Base-by-base conservation (phyloP, 2,797 vertebrate genomes). In the Platyrinchus mystaceus region DNA sequence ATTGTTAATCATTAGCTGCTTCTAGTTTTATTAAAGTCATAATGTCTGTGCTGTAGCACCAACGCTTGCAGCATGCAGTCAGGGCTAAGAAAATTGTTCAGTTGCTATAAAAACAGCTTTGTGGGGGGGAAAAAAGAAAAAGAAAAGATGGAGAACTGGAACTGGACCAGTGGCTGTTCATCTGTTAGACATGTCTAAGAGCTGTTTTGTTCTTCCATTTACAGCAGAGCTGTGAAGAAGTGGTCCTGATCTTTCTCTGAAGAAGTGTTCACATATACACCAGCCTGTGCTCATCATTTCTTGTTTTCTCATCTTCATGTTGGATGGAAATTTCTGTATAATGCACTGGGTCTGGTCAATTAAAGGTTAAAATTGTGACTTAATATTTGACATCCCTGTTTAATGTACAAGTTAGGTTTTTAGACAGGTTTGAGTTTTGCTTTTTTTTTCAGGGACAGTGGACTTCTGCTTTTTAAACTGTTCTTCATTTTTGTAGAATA, bases 1-100 rank as follows among this genome's bases (percentile, higher is more conserved):
- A 97, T 98, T 97, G 96, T 98, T 96, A 97, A 63, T 97, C 96
- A 94, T 97, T 97, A 97, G 92, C 94, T 96, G 97, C 95, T 97
- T 94, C 97, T 96, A 88, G 83, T 96, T 97, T 97, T 97, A 97
- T 97, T 97, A 95, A 97, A 95, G 92, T 93, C 63, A 69, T 93
- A 85, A 92, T 80, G 87, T 94, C 92, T 37, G 0, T 91, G 94
- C 81, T 84, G 44, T 66, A 87, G 91, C 67, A 84, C 93, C 88
- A 41, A 56, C 34, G 17, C 73, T 96, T 93, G 67, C 66, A 95
- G 90, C 60, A 28, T 46, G 41, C 87, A 12, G 15, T 84, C 49
- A 78, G 59, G n/a, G 66, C 67, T 89, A 63, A 87, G 77, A 93
- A 94, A 92, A 62, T 58, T 28, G 16, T 70, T 92, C n/a, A 73